Evolutionary conservation across 1,140 invertebrate genomes (phyloP), one percentile per base, ranked within the genome.

Genomic region (Odontomachus brunneus): DNA sequence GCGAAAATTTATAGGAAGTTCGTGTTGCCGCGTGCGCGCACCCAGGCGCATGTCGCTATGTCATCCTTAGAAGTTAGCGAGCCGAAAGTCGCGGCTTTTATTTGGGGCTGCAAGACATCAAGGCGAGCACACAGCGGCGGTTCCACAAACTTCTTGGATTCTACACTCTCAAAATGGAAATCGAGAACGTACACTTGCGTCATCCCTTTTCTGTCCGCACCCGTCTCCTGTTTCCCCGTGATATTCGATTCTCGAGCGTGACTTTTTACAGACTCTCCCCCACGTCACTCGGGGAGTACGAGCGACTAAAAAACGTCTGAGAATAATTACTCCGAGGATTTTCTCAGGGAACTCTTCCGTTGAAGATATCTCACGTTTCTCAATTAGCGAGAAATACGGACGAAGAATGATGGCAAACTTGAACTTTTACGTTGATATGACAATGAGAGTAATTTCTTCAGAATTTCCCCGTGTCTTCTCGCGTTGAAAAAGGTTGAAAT

Each of bases 241-340:
- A 82, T 74, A 84, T 80, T 78, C 67, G 87, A 88, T 75, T 83
- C 88, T 33, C 3, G 62, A 62, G 86, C 76, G 74, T 74, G 72
- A 88, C 74, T 83, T 51, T 71, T 67, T 67, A 44, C 33, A 22
- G 4, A 26, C 14, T 24, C 38, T 66, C 48, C 19, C 15, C 51
- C 62, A 7, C 38, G 51, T 57, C 51, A n/a, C n/a, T 75, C n/a
- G 9, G 2, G 17, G 19, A 19, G 7, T 38, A 33, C 9, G 3
- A 11, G 38, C 38, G 38, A 12, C 26, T 15, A 29, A 9, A n/a
- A 19, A 22, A 7, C 26, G 48, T 66, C 1, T 22, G 7, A 51
- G 26, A 53, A 22, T n/a, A 14, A 65, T 76, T 22, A 3, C 53
- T 55, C n/a, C 11, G 0, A 9, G 38, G 33, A 38, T 66, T 53